These are phyloP conservation scores for Litocranius walleri DNA, from an alignment of 2,113 vertebrate genomes.

Conservation along the genomic window DNA sequence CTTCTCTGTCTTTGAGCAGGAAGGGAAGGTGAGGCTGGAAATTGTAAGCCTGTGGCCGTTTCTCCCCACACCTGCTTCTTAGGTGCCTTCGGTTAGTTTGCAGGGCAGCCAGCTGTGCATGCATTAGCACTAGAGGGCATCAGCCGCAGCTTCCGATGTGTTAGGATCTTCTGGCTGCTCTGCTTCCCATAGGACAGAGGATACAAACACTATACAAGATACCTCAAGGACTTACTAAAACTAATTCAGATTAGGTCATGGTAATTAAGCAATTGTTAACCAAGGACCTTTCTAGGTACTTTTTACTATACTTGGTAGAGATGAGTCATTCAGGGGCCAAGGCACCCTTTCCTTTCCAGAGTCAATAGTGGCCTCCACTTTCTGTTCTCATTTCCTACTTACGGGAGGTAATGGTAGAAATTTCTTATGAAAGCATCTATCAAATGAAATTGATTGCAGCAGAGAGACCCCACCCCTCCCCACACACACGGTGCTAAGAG, in stretches of 20 bases:
- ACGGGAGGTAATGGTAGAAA: not conserved
- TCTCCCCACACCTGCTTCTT: not conserved
- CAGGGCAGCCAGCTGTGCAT: not conserved
- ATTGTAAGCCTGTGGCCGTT: rapidly evolving
- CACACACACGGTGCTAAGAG: not conserved
- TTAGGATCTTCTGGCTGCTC: not conserved
- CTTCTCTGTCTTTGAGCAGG: not conserved
- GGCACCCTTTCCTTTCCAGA: not conserved
- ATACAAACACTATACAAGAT: not conserved
- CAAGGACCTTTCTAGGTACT: not conserved
- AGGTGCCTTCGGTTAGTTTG: not conserved
- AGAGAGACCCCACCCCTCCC: not conserved
- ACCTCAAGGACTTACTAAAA: conserved; percentile 5
- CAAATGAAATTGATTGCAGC: not conserved
- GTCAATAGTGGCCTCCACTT: not conserved
- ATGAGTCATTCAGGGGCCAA: not conserved
- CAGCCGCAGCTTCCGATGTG: not conserved
- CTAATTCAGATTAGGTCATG: not conserved
- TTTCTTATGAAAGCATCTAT: not conserved
- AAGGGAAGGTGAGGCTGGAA: not conserved
- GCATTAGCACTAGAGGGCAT: not conserved
- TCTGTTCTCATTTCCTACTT: not conserved
- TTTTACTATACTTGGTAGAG: not conserved
- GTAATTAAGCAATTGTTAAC: conserved; percentile 25
- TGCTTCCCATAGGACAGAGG: not conserved